Conservation (phyloP, 2,797 vertebrate genomes). For the Liasis olivaceus region DNA sequence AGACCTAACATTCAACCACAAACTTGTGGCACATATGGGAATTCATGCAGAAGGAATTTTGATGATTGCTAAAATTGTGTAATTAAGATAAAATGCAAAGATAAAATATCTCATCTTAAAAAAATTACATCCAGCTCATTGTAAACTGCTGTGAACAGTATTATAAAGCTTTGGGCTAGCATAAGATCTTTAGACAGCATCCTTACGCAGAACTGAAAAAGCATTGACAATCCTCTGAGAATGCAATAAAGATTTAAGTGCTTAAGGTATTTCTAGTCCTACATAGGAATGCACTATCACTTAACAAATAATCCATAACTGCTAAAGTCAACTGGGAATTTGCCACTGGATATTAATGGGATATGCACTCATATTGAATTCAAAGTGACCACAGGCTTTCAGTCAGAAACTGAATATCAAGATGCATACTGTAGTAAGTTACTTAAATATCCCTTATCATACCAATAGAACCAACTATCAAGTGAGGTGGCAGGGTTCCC, state of each 20-base stretch:
- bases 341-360: background rate
- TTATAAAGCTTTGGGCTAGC: background rate
- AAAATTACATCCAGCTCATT: background rate
- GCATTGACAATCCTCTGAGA: background rate
- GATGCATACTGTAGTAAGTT: background rate
- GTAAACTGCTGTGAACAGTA: background rate
- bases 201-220: background rate
- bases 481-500: background rate
- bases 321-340: background rate
- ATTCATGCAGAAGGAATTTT: background rate
- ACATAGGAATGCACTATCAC: background rate
- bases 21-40: background rate
- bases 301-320: background rate
- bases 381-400: background rate
- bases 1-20: background rate
- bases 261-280: background rate
- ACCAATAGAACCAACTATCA: too few relatives aligned
- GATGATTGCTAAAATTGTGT: background rate
- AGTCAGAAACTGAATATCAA: background rate
- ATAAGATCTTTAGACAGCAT: background rate
- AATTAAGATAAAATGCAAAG: background rate
- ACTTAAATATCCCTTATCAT: background rate
- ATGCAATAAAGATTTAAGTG: background rate
- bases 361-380: background rate
- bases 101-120: background rate